Evolutionary conservation across 2,113 vertebrate genomes (phyloP), one percentile per base, ranked within the genome.

Genomic region (Gymnocephalus cernua): DNA sequence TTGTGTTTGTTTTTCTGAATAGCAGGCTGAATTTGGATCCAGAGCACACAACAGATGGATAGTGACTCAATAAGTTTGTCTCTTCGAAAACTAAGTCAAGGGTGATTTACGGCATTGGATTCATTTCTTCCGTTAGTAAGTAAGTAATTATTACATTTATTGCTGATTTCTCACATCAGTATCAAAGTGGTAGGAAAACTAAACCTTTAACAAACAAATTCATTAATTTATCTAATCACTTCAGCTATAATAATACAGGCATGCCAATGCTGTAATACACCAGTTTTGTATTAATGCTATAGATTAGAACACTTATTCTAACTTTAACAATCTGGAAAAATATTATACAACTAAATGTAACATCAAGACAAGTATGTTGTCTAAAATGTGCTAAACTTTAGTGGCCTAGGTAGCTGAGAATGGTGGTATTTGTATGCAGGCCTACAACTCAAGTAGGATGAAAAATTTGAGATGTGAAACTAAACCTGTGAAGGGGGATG

Each of bases 31-130:
- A 89, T 82, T 86, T 72, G 79, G 72, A 84, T 79, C 45, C 71
- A 83, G 65, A 87, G 67, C 74, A 71, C 74, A 77, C 84, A 76
- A 87, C 91, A 90, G 80, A 93, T 89, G 82, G 87, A 89, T 72
- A 77, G 69, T 61, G 38, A 87, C 73, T 77, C 69, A 77, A 87
- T 80, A 79, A 83, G 47, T 74, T 72, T 73, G 61, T 76, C 57
- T 63, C 63, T 73, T 64, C 61, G 72, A 67, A 79, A 63, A 32
- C 76, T 67, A 54, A 77, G 58, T 61, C 61, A 74, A 70, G 57
- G 76, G 35, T 4, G 11, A 61, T 38, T 77, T 21, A 32, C 51
- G 62, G 35, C 77, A 59, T 44, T 57, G 83, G 86, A 90, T 23
- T 71, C 0, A 62, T 67, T 85, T 57, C 68, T 62, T 62, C n/a